These are phyloP conservation scores for Polydrusus tereticollis DNA, from an alignment of 2,888 invertebrate genomes.

Conservation along the genomic window DNA sequence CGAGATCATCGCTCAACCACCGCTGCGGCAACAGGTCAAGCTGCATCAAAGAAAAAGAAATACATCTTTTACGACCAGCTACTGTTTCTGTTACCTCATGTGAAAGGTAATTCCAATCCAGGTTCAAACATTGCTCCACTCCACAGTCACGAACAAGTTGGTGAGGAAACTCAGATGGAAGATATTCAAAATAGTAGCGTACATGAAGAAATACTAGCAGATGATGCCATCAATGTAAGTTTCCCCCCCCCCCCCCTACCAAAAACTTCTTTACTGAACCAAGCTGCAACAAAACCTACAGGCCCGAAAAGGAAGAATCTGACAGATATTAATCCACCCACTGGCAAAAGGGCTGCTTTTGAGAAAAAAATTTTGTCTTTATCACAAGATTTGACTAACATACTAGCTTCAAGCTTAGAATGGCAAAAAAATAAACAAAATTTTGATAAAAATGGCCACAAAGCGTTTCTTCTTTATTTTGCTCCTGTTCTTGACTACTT, in stretches of 20 bases:
- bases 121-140: background rate
- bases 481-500: background rate
- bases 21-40: background rate
- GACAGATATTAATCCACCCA: background rate
- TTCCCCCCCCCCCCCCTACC: too few species aligned
- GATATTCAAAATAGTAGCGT: background rate
- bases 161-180: background rate
- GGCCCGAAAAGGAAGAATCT: background rate
- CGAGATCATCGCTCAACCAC: background rate
- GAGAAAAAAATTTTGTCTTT: background rate
- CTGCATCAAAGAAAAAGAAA: constrained; percentile 18
- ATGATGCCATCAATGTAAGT: background rate
- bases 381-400: background rate
- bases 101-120: background rate
- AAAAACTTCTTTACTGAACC: background rate
- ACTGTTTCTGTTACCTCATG: constrained; percentile 18
- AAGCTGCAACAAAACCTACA: background rate
- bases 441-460: background rate
- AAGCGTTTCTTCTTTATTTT: background rate
- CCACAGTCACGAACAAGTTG: background rate
- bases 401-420: background rate
- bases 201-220: background rate
- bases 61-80: constrained; percentile 33
- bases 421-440: background rate
- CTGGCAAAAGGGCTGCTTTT: background rate